Evolutionary conservation across 2,113 vertebrate species (phyloP).

Genomic region (Rhinoptilus africanus): DNA sequence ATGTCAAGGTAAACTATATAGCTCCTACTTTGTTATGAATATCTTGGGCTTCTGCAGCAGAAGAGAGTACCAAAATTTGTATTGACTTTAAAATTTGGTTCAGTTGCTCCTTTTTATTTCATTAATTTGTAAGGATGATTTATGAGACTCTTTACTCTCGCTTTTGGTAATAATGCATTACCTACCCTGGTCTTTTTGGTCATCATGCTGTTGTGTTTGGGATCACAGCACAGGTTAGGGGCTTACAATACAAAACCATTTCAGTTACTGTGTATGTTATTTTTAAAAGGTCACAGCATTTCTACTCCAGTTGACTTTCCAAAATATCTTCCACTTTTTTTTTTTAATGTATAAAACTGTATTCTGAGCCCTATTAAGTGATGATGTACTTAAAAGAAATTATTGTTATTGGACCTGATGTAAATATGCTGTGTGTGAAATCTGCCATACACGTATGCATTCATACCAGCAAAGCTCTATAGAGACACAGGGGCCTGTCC

Average conservation of each 20-base stretch:
- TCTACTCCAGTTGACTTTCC: background rate
- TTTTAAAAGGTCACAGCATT: background rate
- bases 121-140: background rate
- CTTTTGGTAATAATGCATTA: background rate
- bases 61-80: background rate
- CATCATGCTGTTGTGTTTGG: background rate
- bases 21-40: background rate
- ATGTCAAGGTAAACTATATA: background rate
- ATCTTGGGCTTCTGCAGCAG: background rate
- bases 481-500: background rate
- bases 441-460: background rate
- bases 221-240: background rate
- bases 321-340: background rate
- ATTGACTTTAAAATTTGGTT: background rate
- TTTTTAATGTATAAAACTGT: background rate
- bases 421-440: background rate
- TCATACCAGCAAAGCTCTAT: background rate
- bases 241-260: fast-evolving
- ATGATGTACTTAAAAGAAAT: background rate
- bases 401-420: background rate
- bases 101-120: background rate
- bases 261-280: background rate
- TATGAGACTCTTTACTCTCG: background rate
- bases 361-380: background rate
- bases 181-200: background rate